phyloP scores from a whole-genome alignment of 2,797 vertebrate species.

The Hybognathus amarus region DNA sequence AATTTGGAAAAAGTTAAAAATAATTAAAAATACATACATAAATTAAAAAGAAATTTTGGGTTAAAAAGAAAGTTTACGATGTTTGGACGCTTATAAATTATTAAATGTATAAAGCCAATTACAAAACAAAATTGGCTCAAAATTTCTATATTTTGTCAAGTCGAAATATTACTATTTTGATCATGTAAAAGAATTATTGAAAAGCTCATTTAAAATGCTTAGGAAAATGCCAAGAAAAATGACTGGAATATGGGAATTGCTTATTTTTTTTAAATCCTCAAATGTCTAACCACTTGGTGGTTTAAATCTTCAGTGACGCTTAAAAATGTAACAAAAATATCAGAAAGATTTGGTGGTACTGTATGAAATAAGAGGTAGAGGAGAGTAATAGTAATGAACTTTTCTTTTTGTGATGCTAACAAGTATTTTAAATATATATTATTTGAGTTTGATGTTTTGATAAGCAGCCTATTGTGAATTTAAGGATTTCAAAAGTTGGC shows the following conservation, averaged over 20 bases:
- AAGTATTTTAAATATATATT: neutral
- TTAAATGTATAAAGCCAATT: neutral
- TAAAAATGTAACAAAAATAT: neutral
- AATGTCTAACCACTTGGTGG: neutral
- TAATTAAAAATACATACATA: neutral
- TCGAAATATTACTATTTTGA: conserved; percentile 3
- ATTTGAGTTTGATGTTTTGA: neutral
- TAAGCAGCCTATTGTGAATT: neutral
- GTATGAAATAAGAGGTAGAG: conserved; percentile 54
- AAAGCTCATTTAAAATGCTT: conserved; percentile 23
- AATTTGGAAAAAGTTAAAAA: conserved; percentile 21
- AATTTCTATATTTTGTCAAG: neutral
- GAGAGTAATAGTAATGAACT: conserved; percentile 16
- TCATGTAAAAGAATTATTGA: conserved; percentile 7
- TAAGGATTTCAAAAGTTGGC: conserved; percentile 33
- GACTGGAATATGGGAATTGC: conserved; percentile 28
- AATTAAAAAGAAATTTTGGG: neutral
- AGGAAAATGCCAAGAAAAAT: conserved; percentile 17
- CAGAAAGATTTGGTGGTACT: conserved; percentile 37
- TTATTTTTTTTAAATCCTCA: too few relatives aligned
- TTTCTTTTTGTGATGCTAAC: conserved; percentile 6
- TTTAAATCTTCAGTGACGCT: neutral
- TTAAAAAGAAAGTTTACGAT: neutral
- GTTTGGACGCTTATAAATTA: neutral
- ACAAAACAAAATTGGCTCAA: neutral